Evolutionary conservation across 2,888 invertebrate genomes (phyloP), one percentile per base, ranked within the genome.

Genomic region (Nephrotoma flavescens): DNA sequence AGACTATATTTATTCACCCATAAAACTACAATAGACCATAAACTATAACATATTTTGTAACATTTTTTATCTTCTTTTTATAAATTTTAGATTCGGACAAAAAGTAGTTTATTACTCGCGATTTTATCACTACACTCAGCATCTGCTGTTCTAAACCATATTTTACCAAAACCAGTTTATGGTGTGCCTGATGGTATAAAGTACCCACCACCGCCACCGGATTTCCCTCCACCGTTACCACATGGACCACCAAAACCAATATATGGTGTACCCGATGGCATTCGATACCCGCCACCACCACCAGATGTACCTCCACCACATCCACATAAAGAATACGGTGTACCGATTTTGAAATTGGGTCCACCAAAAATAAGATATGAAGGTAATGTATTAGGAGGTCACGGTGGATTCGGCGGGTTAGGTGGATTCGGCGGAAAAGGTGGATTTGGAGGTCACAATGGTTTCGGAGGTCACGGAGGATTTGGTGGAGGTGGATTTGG

Each of bases 181-280:
- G 94, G 94, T 87, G 93, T 93, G 0, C 94, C 94, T 4, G 86
- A 86, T 47, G 92, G 91, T 86, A 91, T 92, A 3, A 91, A 92
- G 83, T 92, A 92, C 89, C 92, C 92, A 19, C 90, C 90, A 0
- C 93, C 94, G 0, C 88, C 89, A 86, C 91, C 91, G 87, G 89
- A 44, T 52, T 6, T 57, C 87, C 92, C 93, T 91, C 89, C 92
- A 90, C 71, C 71, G 31, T 71, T 71, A 19, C 19, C 31, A 31
- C 19, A 31, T 31, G 93, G 93, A 87, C 90, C 92, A 12, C 94
- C 94, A 1, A 91, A 92, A 2, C 94, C 94, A 19, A 92, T 94
- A 0, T 94, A 94, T 89, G 94, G 94, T 86, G 93, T 93, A 0
- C 94, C 94, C 4, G 52, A 52, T 86, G 92, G 91, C 85, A 91